Base-by-base conservation (phyloP, 1,140 invertebrate species). In the Megalonaias nervosa region DNA sequence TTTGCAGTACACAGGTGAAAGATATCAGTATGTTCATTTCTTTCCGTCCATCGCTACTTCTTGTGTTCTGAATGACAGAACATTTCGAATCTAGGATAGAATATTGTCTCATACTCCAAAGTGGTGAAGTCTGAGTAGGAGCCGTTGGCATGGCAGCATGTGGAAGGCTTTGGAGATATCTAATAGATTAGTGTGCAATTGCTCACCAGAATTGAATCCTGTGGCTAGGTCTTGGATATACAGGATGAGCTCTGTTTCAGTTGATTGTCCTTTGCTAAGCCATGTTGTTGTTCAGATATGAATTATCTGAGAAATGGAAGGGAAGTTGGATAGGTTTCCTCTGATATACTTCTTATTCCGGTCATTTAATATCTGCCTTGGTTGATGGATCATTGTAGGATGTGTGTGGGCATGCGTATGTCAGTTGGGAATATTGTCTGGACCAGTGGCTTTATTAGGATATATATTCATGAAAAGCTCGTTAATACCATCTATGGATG, bases 181-280 rank as follows among this genome's bases (percentile, higher is more conserved):
- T 3, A 71, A 21, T 11, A 71, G 11, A 71, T 3, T 58, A 17
- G 57, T 17, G 69, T 71, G 4, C 58, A 61, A 59, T 71, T 71
- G 69, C 58, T 71, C 11, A 58, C 13, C 60, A 58, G 17, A 59
- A 71, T 71, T 58, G 58, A 71, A 23, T 61, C 69, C 12, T 71
- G 23, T 59, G 14, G 55, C 56, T 71, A 71, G 60, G 57, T 71
- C 69, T 59, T 71, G 58, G 0, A 71, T 71, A 58, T 4, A 26
- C 0, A 71, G 15, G 23, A 71, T 16, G 3, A 71, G 2, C 31
- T 71, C 55, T 59, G 58, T 71, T 56, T 71, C 69, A 38, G 11
- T 26, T 15, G 69, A 59, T n/a, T 55, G 56, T 71, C 31, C 3
- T 67, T 67, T 67, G 19, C 31, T 9, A 2, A 38, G 2, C 3